Evolutionary conservation across 1,140 invertebrate genomes (phyloP).

Genomic region (Drosophila eugracilis): DNA sequence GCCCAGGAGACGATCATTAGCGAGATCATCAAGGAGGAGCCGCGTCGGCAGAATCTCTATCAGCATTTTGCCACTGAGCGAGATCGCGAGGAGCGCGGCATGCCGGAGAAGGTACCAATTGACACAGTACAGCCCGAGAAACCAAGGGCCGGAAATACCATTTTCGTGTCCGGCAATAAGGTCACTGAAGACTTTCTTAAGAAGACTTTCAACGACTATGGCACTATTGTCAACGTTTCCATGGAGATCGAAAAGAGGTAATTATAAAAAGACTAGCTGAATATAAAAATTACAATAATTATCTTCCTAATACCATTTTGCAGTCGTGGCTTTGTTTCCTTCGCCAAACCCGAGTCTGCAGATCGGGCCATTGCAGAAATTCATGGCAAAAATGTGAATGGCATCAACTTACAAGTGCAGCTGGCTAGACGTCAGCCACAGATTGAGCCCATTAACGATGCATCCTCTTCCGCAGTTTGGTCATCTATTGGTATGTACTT

Average conservation of each 20-base stretch:
- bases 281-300: too few relatives aligned
- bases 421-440: conserved; percentile 93
- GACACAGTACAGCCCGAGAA: conserved; percentile 86
- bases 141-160: conserved; percentile 92
- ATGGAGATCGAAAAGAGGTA: conserved; percentile 96
- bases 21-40: conserved; percentile 83
- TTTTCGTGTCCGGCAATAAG: conserved; percentile 93
- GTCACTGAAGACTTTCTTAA: conserved; percentile 93
- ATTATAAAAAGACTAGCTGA: conserved; percentile 11
- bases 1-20: conserved; percentile 83
- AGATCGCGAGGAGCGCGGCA: conserved; percentile 86
- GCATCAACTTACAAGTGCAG: conserved; percentile 91
- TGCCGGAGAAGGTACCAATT: conserved; percentile 85
- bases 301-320: conserved; percentile 1
- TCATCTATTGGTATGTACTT: conserved; percentile 88
- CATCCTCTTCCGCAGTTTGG: conserved; percentile 92
- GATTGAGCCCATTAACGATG: conserved; percentile 92
- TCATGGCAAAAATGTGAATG: conserved; percentile 92
- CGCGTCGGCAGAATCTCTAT: conserved; percentile 90
- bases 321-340: conserved; percentile 95
- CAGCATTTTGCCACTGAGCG: conserved; percentile 94
- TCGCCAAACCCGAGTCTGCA: conserved; percentile 94
- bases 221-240: conserved; percentile 93
- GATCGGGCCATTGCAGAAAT: conserved; percentile 94
- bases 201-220: conserved; percentile 91